Percentiles rank a stretch among this genome's conserved stretches.
These are phyloP conservation scores for Vombatus ursinus DNA, from an alignment of 2,113 vertebrate species.

Conservation along the genomic window DNA sequence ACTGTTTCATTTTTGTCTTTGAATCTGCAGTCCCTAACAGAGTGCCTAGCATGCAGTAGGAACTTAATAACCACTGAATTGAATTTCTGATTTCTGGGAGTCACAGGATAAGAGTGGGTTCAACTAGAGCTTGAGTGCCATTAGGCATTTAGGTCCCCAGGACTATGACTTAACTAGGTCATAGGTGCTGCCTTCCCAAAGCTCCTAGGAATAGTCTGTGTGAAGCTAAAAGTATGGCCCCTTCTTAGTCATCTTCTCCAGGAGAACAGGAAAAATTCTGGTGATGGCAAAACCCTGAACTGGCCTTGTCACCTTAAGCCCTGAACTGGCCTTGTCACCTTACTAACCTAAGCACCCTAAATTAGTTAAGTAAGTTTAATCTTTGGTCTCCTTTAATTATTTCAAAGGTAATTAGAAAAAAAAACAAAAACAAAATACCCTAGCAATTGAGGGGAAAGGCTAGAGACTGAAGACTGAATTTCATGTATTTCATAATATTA, in stretches of 20 bases:
- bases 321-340: background rate
- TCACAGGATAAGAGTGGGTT: background rate
- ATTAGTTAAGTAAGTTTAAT: background rate
- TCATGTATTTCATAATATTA: background rate
- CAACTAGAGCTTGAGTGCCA: background rate
- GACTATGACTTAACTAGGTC: background rate
- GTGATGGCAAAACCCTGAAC: background rate
- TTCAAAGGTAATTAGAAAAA: background rate
- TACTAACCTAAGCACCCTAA: background rate
- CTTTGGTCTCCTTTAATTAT: background rate
- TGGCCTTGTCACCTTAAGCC: background rate
- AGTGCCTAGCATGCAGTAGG: background rate
- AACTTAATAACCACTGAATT: background rate
- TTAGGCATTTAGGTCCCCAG: background rate
- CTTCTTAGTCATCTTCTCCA: background rate
- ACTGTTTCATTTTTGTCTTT: background rate
- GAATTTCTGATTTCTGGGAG: background rate
- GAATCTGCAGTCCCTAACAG: background rate
- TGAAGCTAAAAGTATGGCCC: background rate
- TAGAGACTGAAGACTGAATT: background rate
- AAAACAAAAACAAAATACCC: too few species aligned
- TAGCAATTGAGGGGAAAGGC: background rate
- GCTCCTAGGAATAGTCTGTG: background rate
- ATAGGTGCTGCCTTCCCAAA: background rate
- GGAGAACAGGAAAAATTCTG: background rate